Evolutionary conservation across 1,140 invertebrate genomes (phyloP), one percentile per base, ranked within the genome.

Genomic region (Odontomachus brunneus): DNA sequence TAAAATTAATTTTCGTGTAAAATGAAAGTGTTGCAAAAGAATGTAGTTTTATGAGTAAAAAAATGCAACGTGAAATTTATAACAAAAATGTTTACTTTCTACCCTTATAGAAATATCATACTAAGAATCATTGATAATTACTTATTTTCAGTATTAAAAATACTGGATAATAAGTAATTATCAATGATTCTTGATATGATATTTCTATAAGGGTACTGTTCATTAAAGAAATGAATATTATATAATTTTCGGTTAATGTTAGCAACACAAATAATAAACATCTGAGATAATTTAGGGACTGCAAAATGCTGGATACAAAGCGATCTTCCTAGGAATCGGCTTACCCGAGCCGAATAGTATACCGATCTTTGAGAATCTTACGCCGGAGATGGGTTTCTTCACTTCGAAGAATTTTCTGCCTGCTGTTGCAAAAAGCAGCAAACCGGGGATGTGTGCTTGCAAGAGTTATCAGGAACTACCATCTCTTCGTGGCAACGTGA

Each of bases 341-440:
- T 95, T 99, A 69, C 99, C 99, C 0, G 96, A 99, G 89, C 96
- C 99, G 0, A 99, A 99, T 90, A 95, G 94, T 49, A 95, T 97
- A 62, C 95, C 96, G 0, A 96, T 98, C 17, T 99, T 99, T 93
- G 94, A 97, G 85, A 95, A 96, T n/a, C 93, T 99, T 0, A 97
- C 95, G 4, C 91, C 95, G 63, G 95, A 96, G 51, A 96, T 97
- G 95, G 99, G 99, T 0, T 99, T 99, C 92, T 99, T 96, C 89
- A 99, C 99, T 0, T 99, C 98, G 19, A 99, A 99, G 94, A 96
- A 96, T 84, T 99, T 99, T 92, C 93, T 99, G 33, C 99, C 98
- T 2, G 92, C 96, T 63, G 99, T 99, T 11, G 95, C 98, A 0
- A 95, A 95, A 85, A 97, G 97, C 29, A 99, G 98, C 89, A 99